These are phyloP conservation scores for Panonychus citri DNA, from an alignment of 1,140 invertebrate species.

Conservation along the genomic window DNA sequence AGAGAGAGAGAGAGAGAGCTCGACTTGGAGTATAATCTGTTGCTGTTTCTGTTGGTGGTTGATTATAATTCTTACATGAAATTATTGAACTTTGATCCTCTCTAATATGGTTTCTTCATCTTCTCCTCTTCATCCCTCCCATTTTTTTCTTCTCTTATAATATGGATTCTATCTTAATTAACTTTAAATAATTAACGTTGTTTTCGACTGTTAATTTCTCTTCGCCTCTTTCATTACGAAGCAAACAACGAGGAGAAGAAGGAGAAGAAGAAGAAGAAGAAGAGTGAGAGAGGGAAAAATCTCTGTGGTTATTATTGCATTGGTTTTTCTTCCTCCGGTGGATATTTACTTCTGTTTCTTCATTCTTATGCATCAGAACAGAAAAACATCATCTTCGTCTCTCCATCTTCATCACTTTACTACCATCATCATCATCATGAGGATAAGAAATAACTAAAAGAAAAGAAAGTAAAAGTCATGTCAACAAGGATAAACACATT, in stretches of 20 bases:
- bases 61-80: neutral
- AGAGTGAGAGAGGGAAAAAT: neutral
- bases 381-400: neutral
- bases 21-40: neutral
- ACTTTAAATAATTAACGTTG: neutral
- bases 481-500: neutral
- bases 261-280: neutral
- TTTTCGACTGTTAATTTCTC: neutral
- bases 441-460: neutral
- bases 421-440: neutral
- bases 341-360: too few relatives aligned
- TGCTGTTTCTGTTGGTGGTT: neutral
- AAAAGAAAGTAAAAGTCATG: neutral
- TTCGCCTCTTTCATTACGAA: neutral
- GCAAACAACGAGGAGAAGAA: neutral
- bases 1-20: neutral
- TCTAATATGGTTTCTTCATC: too few relatives aligned
- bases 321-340: too few relatives aligned
- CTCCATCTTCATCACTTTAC: neutral
- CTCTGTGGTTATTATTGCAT: too few relatives aligned
- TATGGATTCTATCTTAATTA: neutral
- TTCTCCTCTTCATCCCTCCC: too few relatives aligned
- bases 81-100: neutral
- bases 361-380: neutral
- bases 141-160: neutral